Evolutionary conservation across 2,113 vertebrate genomes (phyloP).

Genomic region (Ginglymostoma cirratum): DNA sequence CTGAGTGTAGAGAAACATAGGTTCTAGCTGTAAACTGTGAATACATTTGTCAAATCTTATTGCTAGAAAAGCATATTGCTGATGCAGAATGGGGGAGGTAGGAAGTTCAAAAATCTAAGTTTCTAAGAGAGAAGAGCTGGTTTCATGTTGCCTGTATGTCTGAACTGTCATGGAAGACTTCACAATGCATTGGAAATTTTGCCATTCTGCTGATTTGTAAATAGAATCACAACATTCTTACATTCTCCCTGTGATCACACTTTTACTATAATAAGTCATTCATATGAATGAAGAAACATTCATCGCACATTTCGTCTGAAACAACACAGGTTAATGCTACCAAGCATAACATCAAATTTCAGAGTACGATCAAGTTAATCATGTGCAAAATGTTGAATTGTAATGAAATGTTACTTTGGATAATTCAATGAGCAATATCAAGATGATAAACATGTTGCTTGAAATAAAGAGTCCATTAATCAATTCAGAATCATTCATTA

Average conservation of each 20-base stretch:
- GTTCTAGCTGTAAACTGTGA: neutral
- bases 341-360: neutral
- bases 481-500: neutral
- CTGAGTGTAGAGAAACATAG: neutral
- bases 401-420: neutral
- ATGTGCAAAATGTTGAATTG: neutral
- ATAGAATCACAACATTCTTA: neutral
- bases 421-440: neutral
- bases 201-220: neutral
- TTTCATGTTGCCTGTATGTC: neutral
- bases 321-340: neutral
- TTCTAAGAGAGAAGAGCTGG: neutral
- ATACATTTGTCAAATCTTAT: neutral
- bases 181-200: neutral
- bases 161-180: neutral
- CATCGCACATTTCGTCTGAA: neutral
- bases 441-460: neutral
- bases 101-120: neutral
- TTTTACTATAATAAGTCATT: conserved; percentile 32
- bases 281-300: neutral
- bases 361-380: neutral
- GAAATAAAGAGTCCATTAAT: neutral
- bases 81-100: neutral
- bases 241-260: neutral
- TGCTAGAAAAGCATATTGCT: neutral